Base-by-base conservation (phyloP, 2,113 vertebrate genomes). In the Corythornis vintsioides region DNA sequence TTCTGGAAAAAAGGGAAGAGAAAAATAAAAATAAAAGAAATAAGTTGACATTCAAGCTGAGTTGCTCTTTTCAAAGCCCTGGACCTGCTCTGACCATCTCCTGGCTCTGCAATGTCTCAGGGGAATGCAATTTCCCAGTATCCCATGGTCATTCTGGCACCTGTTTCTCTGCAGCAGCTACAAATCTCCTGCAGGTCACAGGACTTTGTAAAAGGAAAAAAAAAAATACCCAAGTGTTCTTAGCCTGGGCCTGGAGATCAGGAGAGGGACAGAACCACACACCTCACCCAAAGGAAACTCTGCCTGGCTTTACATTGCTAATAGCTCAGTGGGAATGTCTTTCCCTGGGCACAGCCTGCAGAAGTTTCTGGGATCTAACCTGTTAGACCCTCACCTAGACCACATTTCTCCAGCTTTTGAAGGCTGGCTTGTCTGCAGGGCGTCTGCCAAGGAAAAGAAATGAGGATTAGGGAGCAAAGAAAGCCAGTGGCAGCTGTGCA, bases 371-470 rank as follows among this genome's bases (percentile, higher is more conserved):
- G 87, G 89, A 92, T 87, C 76, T 87, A 97, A 96, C 83, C 93
- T 95, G 92, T 91, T 94, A 88, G 82, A 91, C 81, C 35, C 79
- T 94, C 82, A 92, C 90, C 95, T 94, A 93, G 82, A 93, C 93
- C 67, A 93, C 29, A 71, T 82, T 94, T 92, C 83, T 87, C 77
- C 50, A 52, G 67, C 67, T 90, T 88, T 89, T 92, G 90, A 96
- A 95, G 59, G 50, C 67, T 92, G 76, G 33, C 57, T 93, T 93
- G 60, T 87, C 94, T 95, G 82, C 76, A 91, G 73, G 76, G 71
- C 70, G 42, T 83, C 88, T 94, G 93, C 95, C 95, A 96, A 97
- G 93, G 89, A 94, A 94, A 95, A 96, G 94, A 96, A 97, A 96
- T 85, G n/a, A 95, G 91, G 88, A 94, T 86, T 81, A 95, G 83